phyloP scores from a whole-genome alignment of 1,140 invertebrate species.

The Hypsibius dujardini region DNA sequence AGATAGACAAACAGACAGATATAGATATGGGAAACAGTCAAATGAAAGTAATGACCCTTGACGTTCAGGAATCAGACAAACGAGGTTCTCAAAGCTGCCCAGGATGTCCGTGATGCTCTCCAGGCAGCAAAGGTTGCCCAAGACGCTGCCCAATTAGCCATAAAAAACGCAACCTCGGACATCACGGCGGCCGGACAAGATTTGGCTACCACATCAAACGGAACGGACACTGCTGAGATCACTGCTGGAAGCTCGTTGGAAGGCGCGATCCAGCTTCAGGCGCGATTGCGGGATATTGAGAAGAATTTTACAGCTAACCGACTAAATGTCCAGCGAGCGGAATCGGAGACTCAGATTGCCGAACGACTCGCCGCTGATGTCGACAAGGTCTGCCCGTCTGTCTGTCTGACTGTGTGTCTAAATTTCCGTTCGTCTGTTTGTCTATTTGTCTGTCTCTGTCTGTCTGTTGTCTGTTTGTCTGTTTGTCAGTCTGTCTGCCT shows the following conservation, averaged over 20 bases:
- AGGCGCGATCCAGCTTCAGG: conserved; percentile 47
- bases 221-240: conserved; percentile 51
- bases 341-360: conserved; percentile 38
- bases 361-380: conserved; percentile 40
- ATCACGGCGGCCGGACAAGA: conserved; percentile 55
- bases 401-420: too few species aligned
- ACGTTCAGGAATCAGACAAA: conserved; percentile 39
- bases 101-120: conserved; percentile 41
- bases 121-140: conserved; percentile 55
- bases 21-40: too few species aligned
- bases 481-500: too few species aligned
- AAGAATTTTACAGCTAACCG: conserved; percentile 57
- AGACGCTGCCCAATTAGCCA: conserved; percentile 52
- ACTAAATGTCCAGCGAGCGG: conserved; percentile 41
- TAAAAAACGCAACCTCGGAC: conserved; percentile 56
- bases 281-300: conserved; percentile 49
- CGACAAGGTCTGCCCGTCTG: conserved; percentile 34
- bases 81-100: conserved; percentile 38
- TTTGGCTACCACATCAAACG: conserved; percentile 46
- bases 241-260: conserved; percentile 51
- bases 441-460: too few species aligned
- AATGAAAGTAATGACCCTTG: too few species aligned
- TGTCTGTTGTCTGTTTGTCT: too few species aligned
- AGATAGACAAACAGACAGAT: too few species aligned
- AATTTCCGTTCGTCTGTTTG: too few species aligned